Evolutionary conservation across 2,888 invertebrate genomes (phyloP), one percentile per base, ranked within the genome.

Genomic region (Tachystola acroxantha): DNA sequence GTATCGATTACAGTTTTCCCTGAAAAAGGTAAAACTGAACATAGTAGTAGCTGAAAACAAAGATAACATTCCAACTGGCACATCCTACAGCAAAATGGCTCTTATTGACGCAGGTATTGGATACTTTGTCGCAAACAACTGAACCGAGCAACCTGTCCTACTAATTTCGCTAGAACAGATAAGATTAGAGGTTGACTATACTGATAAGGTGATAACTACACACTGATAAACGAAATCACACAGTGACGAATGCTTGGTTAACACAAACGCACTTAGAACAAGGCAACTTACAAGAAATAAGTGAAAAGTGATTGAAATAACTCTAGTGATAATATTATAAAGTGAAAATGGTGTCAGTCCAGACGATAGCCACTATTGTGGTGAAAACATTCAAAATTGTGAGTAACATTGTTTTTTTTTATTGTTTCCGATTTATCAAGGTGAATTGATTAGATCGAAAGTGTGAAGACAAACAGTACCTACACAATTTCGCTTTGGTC

Each of bases 351-450:
- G 93, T 93, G 70, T 93, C 93, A 46, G 89, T 94, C 41, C 92
- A 93, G 71, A 94, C 93, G 30, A 92, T 95, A 53, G 95, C 92
- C 46, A 91, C 94, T 39, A 91, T 95, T 42, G 91, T 94, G 72
- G 90, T 95, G 61, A 95, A 95, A 88, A 81, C 92, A 40, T 85
- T 95, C 39, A 96, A 95, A 88, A 79, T 95, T 90, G 95, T 95
- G 87, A 92, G 92, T 88, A 67, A 28, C 40, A 27, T 10, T 28
- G 24, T 19, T 27, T 39, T 24, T 30, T 12, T 46, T 42, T 49
- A 40, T 46, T 37, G 34, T 33, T 36, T 27, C 5, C 24, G 14
- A 37, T 26, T 12, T 13, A 31, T 33, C 25, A 37, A 39, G 37
- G 16, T 10, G 22, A 35, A 38, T 40, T 31, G 36, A 39, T 44